Conservation (phyloP, 1,140 invertebrate species). For the Aphis craccivora region DNA sequence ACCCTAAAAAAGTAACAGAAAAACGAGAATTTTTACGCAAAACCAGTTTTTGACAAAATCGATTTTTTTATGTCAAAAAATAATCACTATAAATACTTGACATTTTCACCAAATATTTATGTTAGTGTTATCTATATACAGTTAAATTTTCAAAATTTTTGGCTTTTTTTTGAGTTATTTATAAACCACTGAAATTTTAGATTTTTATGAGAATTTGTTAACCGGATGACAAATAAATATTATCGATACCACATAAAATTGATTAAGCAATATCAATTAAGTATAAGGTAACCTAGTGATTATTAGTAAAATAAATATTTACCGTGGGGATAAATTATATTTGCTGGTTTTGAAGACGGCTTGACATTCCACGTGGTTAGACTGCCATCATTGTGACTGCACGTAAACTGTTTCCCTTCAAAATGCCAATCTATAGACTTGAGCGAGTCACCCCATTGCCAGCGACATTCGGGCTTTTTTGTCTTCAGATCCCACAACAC, state of each 20-base stretch:
- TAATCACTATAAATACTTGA: too few species aligned
- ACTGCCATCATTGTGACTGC: slow-evolving; percentile 93
- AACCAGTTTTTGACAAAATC: too few species aligned
- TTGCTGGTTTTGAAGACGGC: slow-evolving; percentile 77
- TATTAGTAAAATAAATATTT: slow-evolving; percentile 63
- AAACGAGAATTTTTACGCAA: too few species aligned
- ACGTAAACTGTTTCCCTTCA: slow-evolving; percentile 98
- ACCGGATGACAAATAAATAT: background rate
- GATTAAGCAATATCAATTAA: background rate
- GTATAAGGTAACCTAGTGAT: background rate
- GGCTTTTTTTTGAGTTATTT: too few species aligned
- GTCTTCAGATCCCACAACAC: slow-evolving; percentile 94
- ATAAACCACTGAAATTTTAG: too few species aligned
- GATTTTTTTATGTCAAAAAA: too few species aligned
- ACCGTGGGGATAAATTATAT: slow-evolving; percentile 91
- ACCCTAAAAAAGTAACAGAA: too few species aligned
- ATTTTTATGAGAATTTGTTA: too few species aligned
- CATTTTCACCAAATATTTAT: too few species aligned
- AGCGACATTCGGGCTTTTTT: slow-evolving; percentile 82
- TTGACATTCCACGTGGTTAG: slow-evolving; percentile 89
- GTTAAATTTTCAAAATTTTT: too few species aligned
- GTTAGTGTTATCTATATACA: too few species aligned
- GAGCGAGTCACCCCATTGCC: slow-evolving; percentile 79
- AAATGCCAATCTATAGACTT: slow-evolving; percentile 94
- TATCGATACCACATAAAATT: background rate